Evolutionary conservation across 2,113 vertebrate species (phyloP), one percentile per base, ranked within the genome.

Genomic region (Sorex araneus): DNA sequence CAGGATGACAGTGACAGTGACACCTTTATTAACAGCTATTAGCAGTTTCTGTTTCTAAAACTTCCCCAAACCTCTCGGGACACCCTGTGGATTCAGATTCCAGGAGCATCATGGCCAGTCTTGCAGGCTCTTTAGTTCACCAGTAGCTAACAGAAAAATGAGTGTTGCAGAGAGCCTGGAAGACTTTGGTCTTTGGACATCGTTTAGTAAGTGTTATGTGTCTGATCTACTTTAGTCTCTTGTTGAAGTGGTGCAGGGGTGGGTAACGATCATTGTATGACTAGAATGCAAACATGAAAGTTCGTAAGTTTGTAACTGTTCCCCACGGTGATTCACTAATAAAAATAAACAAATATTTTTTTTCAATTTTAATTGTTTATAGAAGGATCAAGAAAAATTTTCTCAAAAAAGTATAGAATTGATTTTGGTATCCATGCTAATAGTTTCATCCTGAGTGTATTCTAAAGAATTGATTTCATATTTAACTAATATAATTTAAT

Each of bases 341-440:
- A n/a, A n/a, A n/a, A n/a, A n/a, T n/a, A n/a, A n/a, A n/a, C n/a
- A n/a, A n/a, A n/a, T n/a, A n/a, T n/a, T n/a, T n/a, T n/a, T n/a
- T n/a, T n/a, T n/a, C n/a, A n/a, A n/a, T 67, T 89, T 79, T 76
- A 63, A 50, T 27, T 78, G 3, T 90, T 94, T 81, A 25, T 8
- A 93, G 45, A 36, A 78, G 57, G 40, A 60, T 74, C 32, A 81
- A 69, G 4, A 36, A 3, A 73, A 40, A 60, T 63, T 66, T 90
- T 71, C 3, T 45, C 47, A 10, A 50, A 50, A 40, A 63, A 25
- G 60, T 63, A 8, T 63, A 25, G 25, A 89, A 80, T 75, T 47
- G 67, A 66, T 73, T 91, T n/a, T 66, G 81, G 43, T 66, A 1
- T 45, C 23, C 32, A 66, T 74, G 30, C 21, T 4, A 91, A 8